Evolutionary conservation across 2,888 invertebrate genomes (phyloP).

Genomic region (Silvanus unidentatus): DNA sequence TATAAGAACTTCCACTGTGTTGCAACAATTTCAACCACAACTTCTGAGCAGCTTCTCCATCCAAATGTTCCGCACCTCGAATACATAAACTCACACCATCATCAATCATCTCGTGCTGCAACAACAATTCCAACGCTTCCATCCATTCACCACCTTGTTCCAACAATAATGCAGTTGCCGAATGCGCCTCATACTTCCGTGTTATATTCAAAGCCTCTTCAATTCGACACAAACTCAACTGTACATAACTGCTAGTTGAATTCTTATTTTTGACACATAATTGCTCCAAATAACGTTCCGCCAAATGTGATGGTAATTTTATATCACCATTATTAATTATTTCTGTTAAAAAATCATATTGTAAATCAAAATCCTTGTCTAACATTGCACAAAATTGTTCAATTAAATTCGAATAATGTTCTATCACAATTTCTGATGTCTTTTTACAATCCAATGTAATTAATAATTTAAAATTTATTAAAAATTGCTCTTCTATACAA

Average conservation of each 20-base stretch:
- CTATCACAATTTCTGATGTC: conserved; percentile 57
- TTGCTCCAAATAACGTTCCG: conserved; percentile 59
- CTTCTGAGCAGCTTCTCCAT: conserved; percentile 45
- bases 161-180: conserved; percentile 65
- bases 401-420: conserved; percentile 50
- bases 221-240: conserved; percentile 53
- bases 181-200: conserved; percentile 54
- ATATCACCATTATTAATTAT: conserved; percentile 41
- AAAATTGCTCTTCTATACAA: conserved; percentile 47
- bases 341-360: conserved; percentile 56
- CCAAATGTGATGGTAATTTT: conserved; percentile 47
- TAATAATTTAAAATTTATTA: conserved; percentile 49
- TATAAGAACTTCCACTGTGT: conserved; percentile 43
- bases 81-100: conserved; percentile 44
- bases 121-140: conserved; percentile 61
- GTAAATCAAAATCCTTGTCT: conserved; percentile 41
- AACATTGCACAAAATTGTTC: conserved; percentile 47
- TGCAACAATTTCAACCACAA: conserved; percentile 51
- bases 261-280: conserved; percentile 54
- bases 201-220: conserved; percentile 62
- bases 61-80: conserved; percentile 46
- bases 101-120: conserved; percentile 43
- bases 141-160: conserved; percentile 70
- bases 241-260: conserved; percentile 44
- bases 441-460: conserved; percentile 56